Base-by-base conservation (phyloP, 2,888 invertebrate genomes). In the Tholera decimalis region DNA sequence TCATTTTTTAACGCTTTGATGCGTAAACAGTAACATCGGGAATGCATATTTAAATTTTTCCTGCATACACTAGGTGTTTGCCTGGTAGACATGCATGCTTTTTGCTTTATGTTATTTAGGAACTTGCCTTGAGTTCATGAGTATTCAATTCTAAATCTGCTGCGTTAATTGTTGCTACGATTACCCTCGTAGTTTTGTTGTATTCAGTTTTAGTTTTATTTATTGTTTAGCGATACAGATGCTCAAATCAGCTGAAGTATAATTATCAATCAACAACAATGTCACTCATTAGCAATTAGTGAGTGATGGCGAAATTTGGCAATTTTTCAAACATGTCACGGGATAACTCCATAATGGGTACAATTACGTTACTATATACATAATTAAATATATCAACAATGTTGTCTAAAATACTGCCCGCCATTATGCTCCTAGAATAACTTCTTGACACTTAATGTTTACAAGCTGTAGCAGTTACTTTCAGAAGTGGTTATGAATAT, bases 261-360 rank as follows among this genome's bases (percentile, higher is more conserved):
- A 59, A 69, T 60, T 41, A 65, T 67, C 51, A 53, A 72, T 74
- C 64, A 71, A 60, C 77, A 78, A 84, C 85, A 83, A 73, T 83
- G 83, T 88, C 84, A 81, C 73, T 88, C 85, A 77, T 76, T 82
- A 80, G 54, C 62, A 67, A 79, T 82, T 73, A 47, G 43, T 69
- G 73, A 80, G 71, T 63, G 63, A 66, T 73, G 68, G 28, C 56
- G 73, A 70, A 65, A 72, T 65, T 83, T 92, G 92, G 92, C 92
- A 80, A 49, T 53, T 20, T 49, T 82, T 87, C 91, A 91, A 88
- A 78, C 70, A 83, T 87, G 87, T 90, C 89, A 89, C 88, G 83
- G 77, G 87, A 85, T 86, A 83, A 78, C 82, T 47, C 83, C 83
- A 71, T 85, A 80, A 75, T 68, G 78, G 80, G 80, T 80, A 66